Evolutionary conservation across 2,113 vertebrate genomes (phyloP), one percentile per base, ranked within the genome.

Genomic region (Lophura nycthemera): DNA sequence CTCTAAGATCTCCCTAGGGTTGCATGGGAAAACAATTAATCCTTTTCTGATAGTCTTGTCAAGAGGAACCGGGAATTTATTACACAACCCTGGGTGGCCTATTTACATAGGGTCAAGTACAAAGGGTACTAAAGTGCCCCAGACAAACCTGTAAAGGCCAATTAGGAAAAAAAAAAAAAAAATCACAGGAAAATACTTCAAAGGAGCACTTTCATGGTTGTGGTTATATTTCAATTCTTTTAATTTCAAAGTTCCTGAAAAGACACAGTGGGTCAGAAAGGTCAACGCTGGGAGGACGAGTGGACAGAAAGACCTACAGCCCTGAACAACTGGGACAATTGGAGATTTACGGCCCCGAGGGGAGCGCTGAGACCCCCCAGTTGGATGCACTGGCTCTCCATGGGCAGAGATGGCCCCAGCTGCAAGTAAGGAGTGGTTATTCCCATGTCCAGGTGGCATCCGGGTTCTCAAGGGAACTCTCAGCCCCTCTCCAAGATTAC

Each of bases 81-180:
- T 60, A 91, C 87, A 93, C 82, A 91, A 20, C 50, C 75, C 67
- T 96, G 96, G 94, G 95, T 95, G 96, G 95, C 92, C 94, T 93
- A 85, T 93, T 92, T 94, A 92, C 91, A 88, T 89, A 92, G 79
- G 77, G 95, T 88, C 91, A 96, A 92, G 91, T 90, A 95, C 75
- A 95, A 95, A 95, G 79, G 67, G 30, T 72, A 67, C 87, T 90
- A 8, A 91, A 86, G 34, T 83, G 89, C 75, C 71, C 63, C 4
- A 5, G 65, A 92, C 72, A 93, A 93, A 95, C 66, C 72, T 95
- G 75, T 82, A 86, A 89, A 77, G 65, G 52, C 75, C 78, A 89
- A 91, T 63, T 32, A 67, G 86, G 21, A 47, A 16, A 29, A 54
- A 54, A 29, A 48, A 11, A 74, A 60, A n/a, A 8, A 32, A 38